Conservation (phyloP, 2,113 vertebrate species). For the Bettongia penicillata region DNA sequence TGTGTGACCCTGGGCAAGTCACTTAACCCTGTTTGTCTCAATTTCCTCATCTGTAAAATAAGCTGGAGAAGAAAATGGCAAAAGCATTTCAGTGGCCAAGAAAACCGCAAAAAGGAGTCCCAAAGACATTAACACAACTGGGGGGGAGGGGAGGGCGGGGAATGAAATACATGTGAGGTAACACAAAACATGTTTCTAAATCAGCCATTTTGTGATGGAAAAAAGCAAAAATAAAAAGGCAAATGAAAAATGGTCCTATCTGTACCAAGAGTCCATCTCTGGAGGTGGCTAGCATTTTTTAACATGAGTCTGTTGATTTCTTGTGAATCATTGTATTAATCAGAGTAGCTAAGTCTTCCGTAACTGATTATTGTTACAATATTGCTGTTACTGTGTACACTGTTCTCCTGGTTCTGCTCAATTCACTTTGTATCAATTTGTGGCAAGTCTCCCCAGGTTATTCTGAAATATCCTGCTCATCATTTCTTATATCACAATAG, state of each 20-base stretch:
- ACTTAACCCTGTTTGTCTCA: not conserved
- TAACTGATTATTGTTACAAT: not conserved
- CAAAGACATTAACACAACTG: not conserved
- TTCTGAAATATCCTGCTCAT: not conserved
- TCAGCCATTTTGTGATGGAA: not conserved
- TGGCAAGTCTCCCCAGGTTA: not conserved
- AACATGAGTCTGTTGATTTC: not conserved
- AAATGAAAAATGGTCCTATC: not conserved
- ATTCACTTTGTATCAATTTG: not conserved
- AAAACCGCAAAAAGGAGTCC: not conserved
- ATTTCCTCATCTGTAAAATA: not conserved
- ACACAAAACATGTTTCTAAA: not conserved
- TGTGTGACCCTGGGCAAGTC: not conserved
- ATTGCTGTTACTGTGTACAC: not conserved
- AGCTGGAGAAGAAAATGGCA: not conserved
- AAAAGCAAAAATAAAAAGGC: not conserved
- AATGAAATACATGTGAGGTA: not conserved
- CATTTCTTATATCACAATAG: not conserved
- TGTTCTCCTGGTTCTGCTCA: not conserved
- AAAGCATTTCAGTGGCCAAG: not conserved
- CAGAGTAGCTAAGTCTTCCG: not conserved
- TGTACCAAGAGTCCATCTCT: not conserved
- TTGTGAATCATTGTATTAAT: too few relatives aligned
- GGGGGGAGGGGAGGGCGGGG: too few relatives aligned
- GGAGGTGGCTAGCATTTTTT: not conserved